These are phyloP conservation scores for Polypedilum pembai DNA, from an alignment of 1,140 invertebrate species.

Conservation along the genomic window DNA sequence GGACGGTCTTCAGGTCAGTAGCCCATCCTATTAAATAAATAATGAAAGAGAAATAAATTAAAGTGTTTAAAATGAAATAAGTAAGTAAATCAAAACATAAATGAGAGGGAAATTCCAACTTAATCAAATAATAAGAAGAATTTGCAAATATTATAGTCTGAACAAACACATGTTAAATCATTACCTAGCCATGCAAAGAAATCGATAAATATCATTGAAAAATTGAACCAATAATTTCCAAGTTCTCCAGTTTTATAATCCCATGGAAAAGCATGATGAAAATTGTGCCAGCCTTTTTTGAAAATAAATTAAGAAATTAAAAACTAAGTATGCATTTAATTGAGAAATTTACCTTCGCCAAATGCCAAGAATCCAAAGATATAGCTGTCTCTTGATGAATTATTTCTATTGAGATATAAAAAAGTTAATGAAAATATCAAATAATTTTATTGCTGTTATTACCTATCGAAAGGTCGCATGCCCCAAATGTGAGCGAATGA, in stretches of 20 bases:
- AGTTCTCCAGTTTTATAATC: conserved; percentile 65
- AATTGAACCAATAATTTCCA: conserved; percentile 65
- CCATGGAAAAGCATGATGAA: conserved; percentile 63
- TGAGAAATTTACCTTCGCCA: conserved; percentile 59
- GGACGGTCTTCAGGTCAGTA: conserved; percentile 53
- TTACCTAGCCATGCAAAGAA: conserved; percentile 63
- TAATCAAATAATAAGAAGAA: conserved; percentile 48
- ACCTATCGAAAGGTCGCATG: conserved; percentile 59
- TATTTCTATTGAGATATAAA: conserved; percentile 44
- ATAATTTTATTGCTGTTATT: not conserved
- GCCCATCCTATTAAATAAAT: conserved; percentile 48
- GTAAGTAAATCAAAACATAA: too few species aligned
- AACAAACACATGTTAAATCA: conserved; percentile 36
- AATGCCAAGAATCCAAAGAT: conserved; percentile 55
- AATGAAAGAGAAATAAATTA: too few species aligned
- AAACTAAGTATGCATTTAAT: conserved; percentile 46
- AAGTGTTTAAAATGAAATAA: too few species aligned
- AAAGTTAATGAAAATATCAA: not conserved
- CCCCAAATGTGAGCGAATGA: conserved; percentile 59
- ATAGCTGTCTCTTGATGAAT: conserved; percentile 50
- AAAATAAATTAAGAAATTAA: not conserved
- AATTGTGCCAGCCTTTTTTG: conserved; percentile 52
- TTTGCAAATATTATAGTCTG: conserved; percentile 55
- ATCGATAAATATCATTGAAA: conserved; percentile 75
- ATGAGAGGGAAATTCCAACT: too few species aligned